phyloP scores from a whole-genome alignment of 2,113 vertebrate species.

The Pelecanoides urinatrix region DNA sequence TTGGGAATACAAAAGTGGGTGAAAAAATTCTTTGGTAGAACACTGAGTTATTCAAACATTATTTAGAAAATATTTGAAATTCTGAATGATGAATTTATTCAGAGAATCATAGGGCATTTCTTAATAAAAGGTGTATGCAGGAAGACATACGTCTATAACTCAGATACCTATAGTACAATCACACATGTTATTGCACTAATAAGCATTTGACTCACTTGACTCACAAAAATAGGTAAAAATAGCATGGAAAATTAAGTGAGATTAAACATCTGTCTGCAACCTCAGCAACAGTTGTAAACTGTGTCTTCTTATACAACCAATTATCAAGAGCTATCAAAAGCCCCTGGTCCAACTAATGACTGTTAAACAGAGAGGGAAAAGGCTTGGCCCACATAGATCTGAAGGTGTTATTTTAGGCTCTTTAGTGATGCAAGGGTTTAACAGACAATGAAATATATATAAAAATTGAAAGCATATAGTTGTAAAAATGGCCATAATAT shows the following conservation, averaged over 20 bases:
- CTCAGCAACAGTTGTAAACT: not conserved
- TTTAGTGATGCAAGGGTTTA: not conserved
- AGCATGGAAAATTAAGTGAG: not conserved
- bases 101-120: not conserved
- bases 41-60: not conserved
- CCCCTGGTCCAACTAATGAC: rapidly evolving
- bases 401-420: not conserved
- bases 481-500: not conserved
- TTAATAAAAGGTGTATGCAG: not conserved
- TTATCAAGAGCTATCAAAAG: not conserved
- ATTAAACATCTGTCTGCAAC: not conserved
- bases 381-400: not conserved
- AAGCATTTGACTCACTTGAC: not conserved
- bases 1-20: not conserved
- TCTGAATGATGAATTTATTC: not conserved
- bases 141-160: not conserved
- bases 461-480: not conserved
- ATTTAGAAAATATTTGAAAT: not conserved
- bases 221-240: not conserved
- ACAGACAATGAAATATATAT: not conserved
- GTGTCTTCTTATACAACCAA: not conserved
- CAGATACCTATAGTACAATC: not conserved
- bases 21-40: not conserved
- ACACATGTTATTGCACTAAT: no score
- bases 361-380: not conserved